Base-by-base conservation (phyloP, 2,797 vertebrate species). In the Champsocephalus gunnari region DNA sequence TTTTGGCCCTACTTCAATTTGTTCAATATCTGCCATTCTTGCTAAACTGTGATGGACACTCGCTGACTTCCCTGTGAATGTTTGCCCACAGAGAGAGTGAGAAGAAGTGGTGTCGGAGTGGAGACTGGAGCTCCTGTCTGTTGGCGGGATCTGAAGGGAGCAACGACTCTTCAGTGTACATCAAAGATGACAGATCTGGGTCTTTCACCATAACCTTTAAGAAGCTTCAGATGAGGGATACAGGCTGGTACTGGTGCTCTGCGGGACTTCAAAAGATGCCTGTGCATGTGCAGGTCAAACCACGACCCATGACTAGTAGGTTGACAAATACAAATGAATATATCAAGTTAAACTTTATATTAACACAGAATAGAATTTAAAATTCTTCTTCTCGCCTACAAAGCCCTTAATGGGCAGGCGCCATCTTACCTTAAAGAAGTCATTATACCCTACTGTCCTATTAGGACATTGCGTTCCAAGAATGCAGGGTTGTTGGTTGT, bases 31-130 rank as follows among this genome's bases (percentile, higher is more conserved):
- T 70, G 71, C 14, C 50, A 54, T 10, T 72, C n/a, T 54, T 66
- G 24, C 73, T 47, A 43, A 56, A 53, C 1, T 43, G n/a, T 50
- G 59, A 67, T 13, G 43, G 76, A 71, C 51, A 75, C 59, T 28
- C 47, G 10, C 67, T 77, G 75, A 82, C 48, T 85, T 83, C 59
- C 59, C 66, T 78, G 69, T 82, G 77, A 70, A 48, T 75, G 51
- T 53, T 57, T 88, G 73, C 68, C 80, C 71, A 87, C 88, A 96
- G 94, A 80, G 75, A 80, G 12, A 92, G 75, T 65, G 82, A 87
- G 58, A 95, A 96, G 90, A 93, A 70, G 48, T 96, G 95, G 95
- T 96, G 95, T 77, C 87, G 92, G 32, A 95, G 90, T 8, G 94
- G 94, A 24, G 74, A 92, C 82, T 67, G 24, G 87, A 84, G 78